These are phyloP conservation scores for Ariopsis seemanni DNA, from an alignment of 2,113 vertebrate genomes.

Conservation along the genomic window DNA sequence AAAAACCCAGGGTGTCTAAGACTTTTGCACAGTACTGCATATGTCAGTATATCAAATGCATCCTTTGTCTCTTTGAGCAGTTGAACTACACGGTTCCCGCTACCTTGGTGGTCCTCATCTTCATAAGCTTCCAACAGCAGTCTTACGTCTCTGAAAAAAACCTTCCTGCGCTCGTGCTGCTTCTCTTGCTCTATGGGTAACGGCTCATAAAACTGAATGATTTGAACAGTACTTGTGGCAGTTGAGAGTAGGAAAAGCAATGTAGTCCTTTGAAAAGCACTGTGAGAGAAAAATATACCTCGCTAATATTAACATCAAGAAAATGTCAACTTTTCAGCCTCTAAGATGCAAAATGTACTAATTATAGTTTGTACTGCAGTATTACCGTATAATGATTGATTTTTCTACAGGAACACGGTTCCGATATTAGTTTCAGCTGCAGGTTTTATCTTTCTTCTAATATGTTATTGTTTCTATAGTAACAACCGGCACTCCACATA, in stretches of 20 bases:
- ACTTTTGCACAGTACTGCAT: too few species aligned
- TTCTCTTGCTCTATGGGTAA: constrained; percentile 79
- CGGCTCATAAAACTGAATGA: background rate
- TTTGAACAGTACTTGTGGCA: background rate
- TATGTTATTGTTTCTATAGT: background rate
- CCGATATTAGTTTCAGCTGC: background rate
- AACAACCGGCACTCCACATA: background rate
- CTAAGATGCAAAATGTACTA: background rate
- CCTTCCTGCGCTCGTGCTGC: constrained; percentile 75
- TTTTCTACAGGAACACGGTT: background rate
- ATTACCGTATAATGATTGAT: background rate
- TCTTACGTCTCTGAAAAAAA: constrained; percentile 77
- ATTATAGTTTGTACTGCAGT: background rate
- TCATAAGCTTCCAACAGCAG: constrained; percentile 77
- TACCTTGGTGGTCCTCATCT: constrained; percentile 76
- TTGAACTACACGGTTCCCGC: constrained; percentile 77
- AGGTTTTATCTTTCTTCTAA: background rate
- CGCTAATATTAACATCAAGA: background rate
- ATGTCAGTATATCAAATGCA: background rate
- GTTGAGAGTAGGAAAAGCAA: background rate
- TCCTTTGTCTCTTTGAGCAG: constrained; percentile 52
- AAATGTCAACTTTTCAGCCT: background rate
- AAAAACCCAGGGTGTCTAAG: too few species aligned
- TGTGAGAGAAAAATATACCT: background rate
- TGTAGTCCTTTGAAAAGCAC: background rate